Conservation (phyloP, 30 jellyfish, hydroid and myxozoan species). For the Chrysaora quinquecirrha region DNA sequence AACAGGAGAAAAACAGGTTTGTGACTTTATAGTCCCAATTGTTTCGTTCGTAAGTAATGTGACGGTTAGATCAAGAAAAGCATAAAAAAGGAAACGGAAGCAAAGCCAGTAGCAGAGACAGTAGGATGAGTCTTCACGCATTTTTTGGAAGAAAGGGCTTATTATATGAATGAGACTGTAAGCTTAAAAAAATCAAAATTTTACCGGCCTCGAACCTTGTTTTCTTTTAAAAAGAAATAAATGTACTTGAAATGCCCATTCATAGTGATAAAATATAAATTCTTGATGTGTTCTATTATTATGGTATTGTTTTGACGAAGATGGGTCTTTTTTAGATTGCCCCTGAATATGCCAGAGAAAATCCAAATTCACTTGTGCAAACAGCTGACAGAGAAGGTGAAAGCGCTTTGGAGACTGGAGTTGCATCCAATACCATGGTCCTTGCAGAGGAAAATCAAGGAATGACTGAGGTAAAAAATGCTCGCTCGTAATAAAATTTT, state of each 20-base stretch:
- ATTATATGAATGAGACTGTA: too few relatives aligned
- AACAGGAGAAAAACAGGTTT: slow-evolving; percentile 3
- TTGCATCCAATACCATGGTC: slow-evolving; percentile 18
- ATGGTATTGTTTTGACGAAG: slow-evolving; percentile 22
- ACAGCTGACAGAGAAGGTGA: slow-evolving; percentile 7
- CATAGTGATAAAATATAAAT: too few relatives aligned
- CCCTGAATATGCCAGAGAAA: slow-evolving; percentile 23
- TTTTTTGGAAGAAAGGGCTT: too few relatives aligned
- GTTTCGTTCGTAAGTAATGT: slow-evolving; percentile 6
- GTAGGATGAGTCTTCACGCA: too few relatives aligned
- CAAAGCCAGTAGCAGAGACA: too few relatives aligned
- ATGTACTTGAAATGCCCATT: too few relatives aligned
- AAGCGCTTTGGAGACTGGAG: slow-evolving; percentile 16
- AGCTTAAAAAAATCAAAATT: too few relatives aligned
- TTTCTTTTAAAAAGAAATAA: too few relatives aligned
- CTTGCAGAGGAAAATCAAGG: slow-evolving; percentile 2
- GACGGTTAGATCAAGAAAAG: too few relatives aligned
- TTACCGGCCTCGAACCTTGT: too few relatives aligned
- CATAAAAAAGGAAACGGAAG: too few relatives aligned
- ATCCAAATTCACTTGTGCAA: neutral
- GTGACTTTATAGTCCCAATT: slow-evolving; percentile 9
- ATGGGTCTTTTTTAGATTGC: neutral
- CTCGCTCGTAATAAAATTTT: slow-evolving; percentile 3
- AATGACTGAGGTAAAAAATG: neutral
- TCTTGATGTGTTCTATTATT: slow-evolving; percentile 8